Conservation (phyloP, 2,888 invertebrate genomes). For the Carabus problematicus region DNA sequence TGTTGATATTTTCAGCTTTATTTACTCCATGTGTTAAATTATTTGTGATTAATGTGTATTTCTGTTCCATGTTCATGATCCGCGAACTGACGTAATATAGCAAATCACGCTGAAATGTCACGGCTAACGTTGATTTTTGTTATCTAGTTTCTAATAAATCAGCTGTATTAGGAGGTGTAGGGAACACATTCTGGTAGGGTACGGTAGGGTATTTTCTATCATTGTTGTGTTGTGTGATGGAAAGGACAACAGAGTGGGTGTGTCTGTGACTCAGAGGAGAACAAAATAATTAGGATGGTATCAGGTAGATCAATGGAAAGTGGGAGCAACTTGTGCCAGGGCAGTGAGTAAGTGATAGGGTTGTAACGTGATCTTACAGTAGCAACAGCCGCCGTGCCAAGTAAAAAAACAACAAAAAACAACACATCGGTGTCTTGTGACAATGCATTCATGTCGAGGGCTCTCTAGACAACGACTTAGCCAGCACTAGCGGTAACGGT, state of each 20-base stretch:
- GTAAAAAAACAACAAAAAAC: no score
- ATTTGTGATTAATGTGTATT: conserved; percentile 16
- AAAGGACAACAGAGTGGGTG: no score
- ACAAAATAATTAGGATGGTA: not conserved
- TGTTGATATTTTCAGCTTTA: conserved; percentile 12
- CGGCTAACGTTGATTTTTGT: not conserved
- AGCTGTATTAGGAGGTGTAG: no score
- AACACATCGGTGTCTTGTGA: conserved; percentile 13
- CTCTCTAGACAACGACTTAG: not conserved
- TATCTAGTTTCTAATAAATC: no score
- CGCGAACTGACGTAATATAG: not conserved
- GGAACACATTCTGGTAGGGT: no score
- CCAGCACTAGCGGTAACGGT: not conserved
- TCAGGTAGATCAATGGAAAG: conserved; percentile 12
- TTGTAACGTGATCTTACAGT: not conserved
- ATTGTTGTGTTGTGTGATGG: no score
- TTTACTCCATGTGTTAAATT: conserved; percentile 6
- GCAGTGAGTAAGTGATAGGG: not conserved
- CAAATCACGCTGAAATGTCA: conserved; percentile 13
- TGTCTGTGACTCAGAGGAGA: no score
- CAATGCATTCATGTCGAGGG: conserved; percentile 27
- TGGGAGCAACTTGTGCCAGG: conserved; percentile 13
- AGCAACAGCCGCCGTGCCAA: no score
- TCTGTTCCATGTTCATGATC: conserved; percentile 11
- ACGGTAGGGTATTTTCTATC: no score